A percentile compares a stretch with the other conserved stretches of the same genome.
Conservation (phyloP, 2,797 vertebrate genomes). For the Cygnus olor region DNA sequence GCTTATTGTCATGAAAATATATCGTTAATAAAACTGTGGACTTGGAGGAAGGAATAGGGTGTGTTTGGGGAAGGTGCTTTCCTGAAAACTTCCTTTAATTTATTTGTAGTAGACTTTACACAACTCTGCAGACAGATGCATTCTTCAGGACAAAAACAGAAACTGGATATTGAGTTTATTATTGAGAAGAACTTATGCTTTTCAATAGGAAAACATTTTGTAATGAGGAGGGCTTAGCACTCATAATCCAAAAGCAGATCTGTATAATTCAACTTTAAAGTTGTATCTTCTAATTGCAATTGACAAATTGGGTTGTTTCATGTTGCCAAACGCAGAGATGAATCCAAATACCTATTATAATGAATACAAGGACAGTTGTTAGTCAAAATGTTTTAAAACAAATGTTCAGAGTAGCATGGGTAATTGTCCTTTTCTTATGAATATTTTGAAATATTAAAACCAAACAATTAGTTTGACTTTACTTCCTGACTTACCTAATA, state of each 20-base stretch:
- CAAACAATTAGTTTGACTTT: background rate
- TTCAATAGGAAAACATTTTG: background rate
- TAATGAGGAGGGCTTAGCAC: background rate
- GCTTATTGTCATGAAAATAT: background rate
- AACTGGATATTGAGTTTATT: background rate
- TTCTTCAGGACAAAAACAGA: background rate
- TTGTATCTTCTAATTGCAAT: background rate
- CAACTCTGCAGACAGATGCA: background rate
- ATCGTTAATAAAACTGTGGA: background rate
- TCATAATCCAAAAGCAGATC: background rate
- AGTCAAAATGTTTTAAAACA: background rate
- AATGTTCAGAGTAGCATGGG: background rate
- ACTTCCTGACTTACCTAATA: background rate
- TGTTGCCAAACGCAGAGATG: background rate
- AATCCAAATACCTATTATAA: background rate
- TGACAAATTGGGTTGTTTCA: background rate
- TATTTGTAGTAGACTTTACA: background rate
- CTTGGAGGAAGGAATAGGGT: background rate
- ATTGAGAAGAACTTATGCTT: background rate
- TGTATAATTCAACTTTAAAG: background rate
- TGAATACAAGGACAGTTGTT: background rate
- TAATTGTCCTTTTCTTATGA: background rate
- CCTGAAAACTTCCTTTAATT: background rate
- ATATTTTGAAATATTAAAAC: background rate
- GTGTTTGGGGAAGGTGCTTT: background rate